Conservation (phyloP, 2,797 vertebrate genomes). For the Clangula hyemalis region DNA sequence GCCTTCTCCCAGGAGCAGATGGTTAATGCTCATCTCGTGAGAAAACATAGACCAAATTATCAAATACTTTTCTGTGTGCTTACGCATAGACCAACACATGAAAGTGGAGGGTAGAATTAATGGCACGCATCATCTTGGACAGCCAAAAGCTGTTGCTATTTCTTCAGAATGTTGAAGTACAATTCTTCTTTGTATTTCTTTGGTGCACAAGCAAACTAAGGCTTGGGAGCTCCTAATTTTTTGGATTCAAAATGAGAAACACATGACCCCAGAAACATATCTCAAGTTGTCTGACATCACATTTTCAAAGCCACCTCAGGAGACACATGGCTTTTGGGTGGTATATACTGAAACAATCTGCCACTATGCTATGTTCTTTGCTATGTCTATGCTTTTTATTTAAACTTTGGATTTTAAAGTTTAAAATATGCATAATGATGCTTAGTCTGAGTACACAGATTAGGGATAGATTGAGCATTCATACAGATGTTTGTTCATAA, state of each 20-base stretch:
- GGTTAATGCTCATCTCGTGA: neutral
- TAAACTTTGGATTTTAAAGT: neutral
- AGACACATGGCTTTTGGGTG: neutral
- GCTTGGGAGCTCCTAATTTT: neutral
- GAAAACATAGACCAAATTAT: neutral
- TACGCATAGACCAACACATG: neutral
- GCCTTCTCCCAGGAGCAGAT: neutral
- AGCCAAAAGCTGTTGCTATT: neutral
- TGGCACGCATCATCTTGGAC: neutral
- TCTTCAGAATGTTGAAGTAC: neutral
- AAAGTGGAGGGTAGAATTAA: neutral
- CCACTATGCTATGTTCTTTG: neutral
- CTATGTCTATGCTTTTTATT: neutral
- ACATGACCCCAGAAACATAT: neutral
- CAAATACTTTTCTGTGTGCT: neutral
- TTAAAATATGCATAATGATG: neutral
- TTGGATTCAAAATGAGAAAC: neutral
- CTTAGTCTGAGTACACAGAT: neutral
- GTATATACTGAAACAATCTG: conserved; percentile 26
- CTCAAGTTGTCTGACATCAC: neutral
- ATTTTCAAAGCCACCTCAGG: conserved; percentile 28
- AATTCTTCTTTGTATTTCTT: neutral
- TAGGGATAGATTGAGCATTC: neutral
- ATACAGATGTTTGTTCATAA: neutral
- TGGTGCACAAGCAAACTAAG: neutral